Base-by-base conservation (phyloP, 2,888 invertebrate species). In the Petrophora chlorosata region DNA sequence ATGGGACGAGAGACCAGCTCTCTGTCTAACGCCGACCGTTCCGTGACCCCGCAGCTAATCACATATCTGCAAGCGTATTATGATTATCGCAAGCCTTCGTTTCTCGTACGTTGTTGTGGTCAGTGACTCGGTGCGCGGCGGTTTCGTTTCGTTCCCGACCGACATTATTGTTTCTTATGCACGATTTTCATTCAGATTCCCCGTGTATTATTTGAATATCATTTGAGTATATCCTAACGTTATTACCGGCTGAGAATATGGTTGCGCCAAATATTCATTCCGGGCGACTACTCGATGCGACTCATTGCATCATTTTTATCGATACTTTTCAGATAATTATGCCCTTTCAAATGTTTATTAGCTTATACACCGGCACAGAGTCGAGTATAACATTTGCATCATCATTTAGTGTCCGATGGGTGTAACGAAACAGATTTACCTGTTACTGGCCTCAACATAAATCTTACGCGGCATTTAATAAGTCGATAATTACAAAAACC, bases 21-120 rank as follows among this genome's bases (percentile, higher is more conserved):
- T 83, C 85, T 77, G 81, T 86, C 87, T 85, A 81, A 76, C 85
- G 67, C 69, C 85, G 84, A 88, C 87, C 88, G 88, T 85, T 86
- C 77, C 85, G 82, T 88, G 89, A 89, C 88, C 88, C 84, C 83
- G 70, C 70, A 77, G 78, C 83, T 88, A 89, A 89, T 89, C 88
- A 89, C 86, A 87, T 88, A 88, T 89, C 88, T 87, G 85, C 88
- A 83, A 86, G 86, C 80, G 78, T 86, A 85, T 88, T 88, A 86
- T 86, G 86, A 88, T 88, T 84, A 89, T 87, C 85, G 82, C 85
- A 75, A 79, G 81, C 70, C 79, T 82, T 80, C 79, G 81, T 82
- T 82, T 76, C 84, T 82, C 78, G 79, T 81, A 79, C 76, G 80
- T 78, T 68, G 77, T 79, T 80, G 80, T 88, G 87, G 88, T 87